Evolutionary conservation across 2,113 vertebrate genomes (phyloP), one percentile per base, ranked within the genome.

Genomic region (Hypomesus transpacificus): DNA sequence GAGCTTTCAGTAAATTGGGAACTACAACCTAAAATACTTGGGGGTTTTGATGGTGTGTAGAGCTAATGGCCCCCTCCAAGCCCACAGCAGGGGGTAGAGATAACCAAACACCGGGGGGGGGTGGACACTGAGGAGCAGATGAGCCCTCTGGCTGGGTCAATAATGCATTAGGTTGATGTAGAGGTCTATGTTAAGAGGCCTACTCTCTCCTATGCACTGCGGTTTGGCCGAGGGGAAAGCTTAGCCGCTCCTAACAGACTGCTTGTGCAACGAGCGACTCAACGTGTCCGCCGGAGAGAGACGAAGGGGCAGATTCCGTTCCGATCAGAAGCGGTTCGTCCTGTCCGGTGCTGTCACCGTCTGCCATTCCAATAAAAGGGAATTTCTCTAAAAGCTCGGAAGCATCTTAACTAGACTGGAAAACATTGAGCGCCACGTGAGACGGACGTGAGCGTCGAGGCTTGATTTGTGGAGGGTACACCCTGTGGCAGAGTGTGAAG

Each of bases 91-190:
- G 63, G 26, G 22, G 31, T 16, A 2, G 17, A 65, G 63, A 65
- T 22, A 14, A n/a, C 28, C 1, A 7, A 34, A 31, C 58, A 51
- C 73, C 75, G 75, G 81, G 63, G 26, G 57, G 39, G 57, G 39
- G 31, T 46, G 1, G 17, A 50, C 31, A 65, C 21, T 3, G 63
- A 16, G 2, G 18, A 39, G 17, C 53, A 68, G 67, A 81, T 67
- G 69, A 76, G 79, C 74, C 79, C 71, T 77, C 72, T 65, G 64
- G 60, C 65, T 26, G 39, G 82, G 66, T 89, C 82, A 89, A 87
- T 91, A 89, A 87, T 89, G 76, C 76, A 89, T 84, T 82, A 88
- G 77, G 75, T 68, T 75, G 50, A 77, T 82, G 69, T 81, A 58
- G 78, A 77, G 80, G 84, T 75, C 61, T 4, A 71, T 66, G 66